Base-by-base conservation (phyloP, 2,888 invertebrate genomes). In the Lithophane leautieri region DNA sequence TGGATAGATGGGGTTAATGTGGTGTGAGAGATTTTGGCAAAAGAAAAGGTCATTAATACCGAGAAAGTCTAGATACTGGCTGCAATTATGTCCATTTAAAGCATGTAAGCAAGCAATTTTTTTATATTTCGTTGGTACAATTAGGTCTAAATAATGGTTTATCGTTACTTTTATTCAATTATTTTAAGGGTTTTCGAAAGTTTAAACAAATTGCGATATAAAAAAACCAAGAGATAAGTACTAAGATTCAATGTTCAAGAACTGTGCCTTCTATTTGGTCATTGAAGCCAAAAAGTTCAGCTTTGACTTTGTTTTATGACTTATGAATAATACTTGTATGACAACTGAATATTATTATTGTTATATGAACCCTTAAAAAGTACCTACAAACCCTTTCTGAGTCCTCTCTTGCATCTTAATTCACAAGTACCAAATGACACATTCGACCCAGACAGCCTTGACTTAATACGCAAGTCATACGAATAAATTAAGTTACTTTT, bases 401-500 rank as follows among this genome's bases (percentile, higher is more conserved):
- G 40, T 22, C 16, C 50, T 69, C 65, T 71, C 16, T 28, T 42
- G 22, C 70, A 70, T 72, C 16, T 56, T 11, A 65, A 74, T 54
- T 65, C 68, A 44, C n/a, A n/a, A 56, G 42, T 79, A 25, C 60
- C 47, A 62, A 69, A 70, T 73, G 73, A 74, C 71, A 72, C 65
- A 19, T 28, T 74, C 47, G 84, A 61, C 84, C 79, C 84, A 84
- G 84, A 84, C 85, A 84, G 56, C 76, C 74, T 84, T 76, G 72
- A 84, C 50, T 47, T 58, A 67, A 61, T 34, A 22, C 70, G 74
- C 84, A 79, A 84, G 74, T 79, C 84, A 82, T 66, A 82, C 34
- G 50, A 79, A 81, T 69, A 76, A 78, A 80, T 69, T 71, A 74
- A 61, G 12, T 65, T 58, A 80, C 22, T 70, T 73, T 73, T 60